phyloP scores from a whole-genome alignment of 2,888 invertebrate genomes.

The Tigriopus californicus region DNA sequence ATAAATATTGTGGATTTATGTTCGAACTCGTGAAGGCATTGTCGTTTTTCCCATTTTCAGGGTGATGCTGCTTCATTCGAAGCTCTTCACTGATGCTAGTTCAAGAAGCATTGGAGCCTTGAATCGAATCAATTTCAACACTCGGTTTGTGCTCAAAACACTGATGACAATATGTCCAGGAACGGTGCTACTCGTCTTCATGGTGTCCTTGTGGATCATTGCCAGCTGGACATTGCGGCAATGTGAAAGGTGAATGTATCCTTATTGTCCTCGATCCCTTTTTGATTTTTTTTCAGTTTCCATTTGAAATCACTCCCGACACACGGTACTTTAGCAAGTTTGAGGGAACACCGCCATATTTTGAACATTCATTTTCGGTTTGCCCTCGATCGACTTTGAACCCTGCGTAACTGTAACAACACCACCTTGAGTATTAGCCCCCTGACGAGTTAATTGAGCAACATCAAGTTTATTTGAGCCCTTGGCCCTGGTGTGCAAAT shows the following conservation, averaged over 20 bases:
- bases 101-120: constrained; percentile 64
- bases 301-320: no score
- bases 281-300: no score
- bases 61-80: constrained; percentile 97
- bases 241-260: constrained; percentile 69
- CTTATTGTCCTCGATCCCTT: no score
- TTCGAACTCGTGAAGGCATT: neutral
- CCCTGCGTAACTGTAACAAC: no score
- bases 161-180: constrained; percentile 98
- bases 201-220: constrained; percentile 98
- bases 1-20: no score
- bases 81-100: constrained; percentile 98
- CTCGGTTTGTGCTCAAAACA: constrained; percentile 74
- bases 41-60: constrained; percentile 26
- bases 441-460: neutral
- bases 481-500: neutral
- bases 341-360: no score
- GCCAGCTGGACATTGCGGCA: constrained; percentile 97
- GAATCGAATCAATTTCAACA: constrained; percentile 85
- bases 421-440: no score
- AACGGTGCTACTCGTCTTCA: constrained; percentile 90
- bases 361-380: no score
- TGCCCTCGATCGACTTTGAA: no score
- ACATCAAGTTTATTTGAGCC: neutral
- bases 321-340: no score